Percentiles rank a stretch among this genome's conserved stretches.
These are phyloP conservation scores for Ornithorhynchus anatinus DNA, from an alignment of 2,113 vertebrate species.

Conservation along the genomic window DNA sequence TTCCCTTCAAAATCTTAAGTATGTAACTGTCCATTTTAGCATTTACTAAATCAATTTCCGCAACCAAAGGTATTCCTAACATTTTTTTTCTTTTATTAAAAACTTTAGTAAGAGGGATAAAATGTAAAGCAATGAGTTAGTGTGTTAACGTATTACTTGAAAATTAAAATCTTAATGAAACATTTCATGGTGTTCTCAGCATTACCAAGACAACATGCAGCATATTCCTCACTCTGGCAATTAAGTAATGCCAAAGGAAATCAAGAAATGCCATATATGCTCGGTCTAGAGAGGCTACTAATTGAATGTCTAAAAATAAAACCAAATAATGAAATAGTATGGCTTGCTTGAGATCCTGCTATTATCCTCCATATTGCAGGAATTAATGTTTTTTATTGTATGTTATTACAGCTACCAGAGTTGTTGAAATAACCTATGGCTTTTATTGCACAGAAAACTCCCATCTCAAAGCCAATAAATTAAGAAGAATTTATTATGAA, in stretches of 20 bases:
- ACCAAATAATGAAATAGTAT: slow-evolving; percentile 3
- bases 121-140: not conserved
- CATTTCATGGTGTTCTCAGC: slow-evolving; percentile 25
- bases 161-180: slow-evolving; percentile 52
- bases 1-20: too few relatives aligned
- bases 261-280: not conserved
- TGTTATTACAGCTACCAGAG: slow-evolving; percentile 19
- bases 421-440: slow-evolving; percentile 51
- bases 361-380: slow-evolving; percentile 11
- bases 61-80: not conserved
- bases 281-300: not conserved
- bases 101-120: not conserved
- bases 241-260: slow-evolving; percentile 7
- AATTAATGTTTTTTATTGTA: slow-evolving; percentile 53
- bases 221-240: not conserved
- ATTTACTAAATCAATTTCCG: not conserved
- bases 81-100: slow-evolving; percentile 1
- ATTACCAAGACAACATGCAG: slow-evolving; percentile 20
- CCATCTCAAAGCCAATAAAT: slow-evolving; percentile 47
- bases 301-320: slow-evolving; percentile 32
- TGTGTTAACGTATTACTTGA: not conserved
- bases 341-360: not conserved
- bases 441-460: slow-evolving; percentile 41
- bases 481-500: slow-evolving; percentile 60
- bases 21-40: not conserved